phyloP scores from a whole-genome alignment of 92 coral and sea anemone genomes.

The Hydrozoanthus gracilis region DNA sequence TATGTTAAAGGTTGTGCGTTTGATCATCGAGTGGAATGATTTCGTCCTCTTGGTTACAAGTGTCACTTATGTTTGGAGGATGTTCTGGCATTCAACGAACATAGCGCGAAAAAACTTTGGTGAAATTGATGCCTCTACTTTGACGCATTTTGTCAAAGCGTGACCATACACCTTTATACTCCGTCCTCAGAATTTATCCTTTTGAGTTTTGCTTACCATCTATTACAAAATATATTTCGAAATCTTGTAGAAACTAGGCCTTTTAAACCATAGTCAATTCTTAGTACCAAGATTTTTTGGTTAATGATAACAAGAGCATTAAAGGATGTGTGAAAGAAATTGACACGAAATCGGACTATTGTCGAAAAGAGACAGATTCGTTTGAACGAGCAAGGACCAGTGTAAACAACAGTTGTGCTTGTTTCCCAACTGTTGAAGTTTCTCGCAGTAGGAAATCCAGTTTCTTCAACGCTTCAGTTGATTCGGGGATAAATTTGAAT shows the following conservation, averaged over 20 bases:
- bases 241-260: not conserved
- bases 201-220: not conserved
- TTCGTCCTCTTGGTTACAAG: not conserved
- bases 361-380: conserved; percentile 12
- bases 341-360: conserved; percentile 6
- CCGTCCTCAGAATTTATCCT: not conserved
- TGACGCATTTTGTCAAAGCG: not conserved
- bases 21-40: not conserved
- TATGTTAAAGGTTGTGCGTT: not conserved
- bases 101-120: no score
- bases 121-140: no score
- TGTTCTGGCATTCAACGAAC: not conserved
- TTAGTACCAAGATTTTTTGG: not conserved
- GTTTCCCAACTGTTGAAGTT: conserved; percentile 10
- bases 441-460: conserved; percentile 8
- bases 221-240: not conserved
- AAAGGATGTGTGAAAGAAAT: not conserved
- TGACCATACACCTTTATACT: not conserved
- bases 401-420: conserved; percentile 13
- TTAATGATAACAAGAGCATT: not conserved
- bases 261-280: not conserved
- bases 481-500: not conserved
- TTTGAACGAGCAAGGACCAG: not conserved
- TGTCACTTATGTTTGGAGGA: not conserved
- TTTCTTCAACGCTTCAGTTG: not conserved